Base-by-base conservation (phyloP, 2,797 vertebrate species). In the Otolemur crassicaudatus region DNA sequence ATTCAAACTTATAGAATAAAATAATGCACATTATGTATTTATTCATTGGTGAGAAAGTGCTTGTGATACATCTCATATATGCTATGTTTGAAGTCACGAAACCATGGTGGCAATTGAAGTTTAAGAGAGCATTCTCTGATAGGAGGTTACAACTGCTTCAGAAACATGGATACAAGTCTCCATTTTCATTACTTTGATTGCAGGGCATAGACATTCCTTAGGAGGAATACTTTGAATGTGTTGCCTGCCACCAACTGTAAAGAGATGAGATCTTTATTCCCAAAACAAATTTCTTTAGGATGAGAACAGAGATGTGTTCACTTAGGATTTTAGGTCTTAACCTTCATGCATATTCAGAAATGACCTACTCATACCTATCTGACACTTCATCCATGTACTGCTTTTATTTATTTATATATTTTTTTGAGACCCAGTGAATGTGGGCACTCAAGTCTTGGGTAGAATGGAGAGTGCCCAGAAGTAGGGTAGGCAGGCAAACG, bases 341-440 rank as follows among this genome's bases (percentile, higher is more conserved):
- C 17, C 4, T 67, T 92, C 11, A 4, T 43, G 1, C 14, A 84
- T 40, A n/a, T 89, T 92, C 63, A 29, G 12, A 58, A 53, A 63
- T 82, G 34, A 31, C 79, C 7, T 92, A 84, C 19, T 76, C 79
- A 22, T 3, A n/a, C n/a, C 27, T 70, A 9, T 61, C 29, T 87
- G 46, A 56, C 25, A 53, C 65, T 61, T 10, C 20, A 46, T 63
- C 37, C 34, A 14, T 34, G 11, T 23, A 4, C 25, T 70, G 14
- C 16, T 77, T 89, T 91, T 19, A 67, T 67, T 67, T 67, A 67
- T 65, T 31, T 61, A 61, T 29, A 10, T 61, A 23, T 60, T 25
- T 67, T 70, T 91, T 23, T 13, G 89, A 94, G 81, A 85, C 81
- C 60, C 3, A 1, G 97, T 97, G 96, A 97, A 97, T 97, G 76